Evolutionary conservation across 2,888 invertebrate genomes (phyloP).

Genomic region (Hydrotaea cyrtoneurina): DNA sequence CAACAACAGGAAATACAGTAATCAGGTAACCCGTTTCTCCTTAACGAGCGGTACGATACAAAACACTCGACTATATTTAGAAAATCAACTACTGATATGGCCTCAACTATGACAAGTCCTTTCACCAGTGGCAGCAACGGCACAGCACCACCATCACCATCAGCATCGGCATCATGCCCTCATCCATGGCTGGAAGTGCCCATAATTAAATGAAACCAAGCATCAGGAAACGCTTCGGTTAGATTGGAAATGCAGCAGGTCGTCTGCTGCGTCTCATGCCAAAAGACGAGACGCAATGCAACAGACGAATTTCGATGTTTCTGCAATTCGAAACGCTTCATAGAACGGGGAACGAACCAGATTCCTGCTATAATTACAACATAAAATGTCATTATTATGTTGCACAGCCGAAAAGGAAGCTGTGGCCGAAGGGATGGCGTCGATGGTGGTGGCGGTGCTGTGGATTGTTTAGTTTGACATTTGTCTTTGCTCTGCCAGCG

Average conservation of each 20-base stretch:
- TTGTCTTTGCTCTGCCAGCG: not conserved
- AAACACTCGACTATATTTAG: not conserved
- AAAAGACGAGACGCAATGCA: slow-evolving; percentile 27
- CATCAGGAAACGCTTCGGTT: slow-evolving; percentile 75
- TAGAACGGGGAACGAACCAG: slow-evolving; percentile 34
- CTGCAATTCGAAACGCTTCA: slow-evolving; percentile 62
- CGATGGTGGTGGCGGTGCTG: not conserved
- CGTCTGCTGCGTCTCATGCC: slow-evolving; percentile 35
- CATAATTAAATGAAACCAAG: slow-evolving; percentile 78
- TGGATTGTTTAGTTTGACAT: not conserved
- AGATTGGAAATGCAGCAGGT: slow-evolving; percentile 73
- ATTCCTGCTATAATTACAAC: not conserved
- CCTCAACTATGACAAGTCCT: slow-evolving; percentile 8
- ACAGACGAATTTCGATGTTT: not conserved
- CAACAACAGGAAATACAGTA: not conserved
- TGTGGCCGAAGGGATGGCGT: not conserved
- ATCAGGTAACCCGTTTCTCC: slow-evolving; percentile 25
- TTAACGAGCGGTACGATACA: not conserved
- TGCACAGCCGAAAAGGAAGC: not conserved
- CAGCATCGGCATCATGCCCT: not conserved
- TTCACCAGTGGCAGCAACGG: not conserved
- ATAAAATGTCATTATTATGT: slow-evolving; percentile 9
- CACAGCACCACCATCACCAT: not conserved
- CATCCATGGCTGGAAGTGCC: slow-evolving; percentile 38
- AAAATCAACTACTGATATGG: slow-evolving; percentile 21